A percentile compares a stretch with the other conserved stretches of the same genome.
These are phyloP conservation scores for Patella depressa DNA, from an alignment of 2,888 invertebrate genomes.

Conservation along the genomic window DNA sequence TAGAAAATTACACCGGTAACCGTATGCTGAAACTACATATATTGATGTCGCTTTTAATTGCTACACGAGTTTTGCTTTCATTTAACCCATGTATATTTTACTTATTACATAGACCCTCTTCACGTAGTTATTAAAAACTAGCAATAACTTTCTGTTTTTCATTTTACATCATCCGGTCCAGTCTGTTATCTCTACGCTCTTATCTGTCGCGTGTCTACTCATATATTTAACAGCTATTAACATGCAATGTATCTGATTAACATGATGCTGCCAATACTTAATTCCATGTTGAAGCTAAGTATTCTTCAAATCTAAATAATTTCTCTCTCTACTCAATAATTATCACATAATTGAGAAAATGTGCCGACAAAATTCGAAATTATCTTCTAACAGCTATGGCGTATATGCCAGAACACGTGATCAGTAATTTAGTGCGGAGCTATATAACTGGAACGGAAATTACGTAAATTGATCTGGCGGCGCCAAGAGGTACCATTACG, in stretches of 20 bases:
- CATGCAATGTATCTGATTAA: constrained; percentile 1
- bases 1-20: no score
- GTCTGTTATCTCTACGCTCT: background rate
- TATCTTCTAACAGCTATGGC: background rate
- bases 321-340: background rate
- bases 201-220: constrained; percentile 11
- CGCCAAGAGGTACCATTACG: constrained; percentile 24
- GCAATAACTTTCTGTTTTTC: background rate
- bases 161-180: constrained; percentile 6
- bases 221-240: constrained; percentile 2
- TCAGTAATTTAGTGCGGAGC: constrained; percentile 6
- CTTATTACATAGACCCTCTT: no score
- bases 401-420: background rate
- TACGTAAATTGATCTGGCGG: constrained; percentile 24
- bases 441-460: constrained; percentile 21
- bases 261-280: background rate
- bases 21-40: no score
- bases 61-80: no score
- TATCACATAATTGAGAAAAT: constrained; percentile 2
- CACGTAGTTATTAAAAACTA: background rate
- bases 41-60: no score
- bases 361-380: constrained; percentile 10
- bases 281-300: constrained; percentile 7
- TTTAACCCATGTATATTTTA: no score
- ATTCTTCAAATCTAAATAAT: constrained; percentile 7